Evolutionary conservation across 2,113 vertebrate species (phyloP).

Genomic region (Myiozetetes cayanensis): DNA sequence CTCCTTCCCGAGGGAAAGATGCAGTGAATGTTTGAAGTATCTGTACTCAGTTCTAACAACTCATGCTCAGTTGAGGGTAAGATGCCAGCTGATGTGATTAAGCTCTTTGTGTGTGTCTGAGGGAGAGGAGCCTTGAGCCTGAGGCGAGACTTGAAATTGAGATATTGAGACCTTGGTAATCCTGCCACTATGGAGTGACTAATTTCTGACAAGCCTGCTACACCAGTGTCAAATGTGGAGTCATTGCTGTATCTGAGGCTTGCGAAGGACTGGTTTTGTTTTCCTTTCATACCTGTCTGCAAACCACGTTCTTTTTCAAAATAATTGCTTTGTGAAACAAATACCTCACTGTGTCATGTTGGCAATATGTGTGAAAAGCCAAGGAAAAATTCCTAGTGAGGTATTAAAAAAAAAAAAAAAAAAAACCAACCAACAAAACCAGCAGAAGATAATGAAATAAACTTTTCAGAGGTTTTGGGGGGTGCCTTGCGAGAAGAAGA

Average conservation of each 20-base stretch:
- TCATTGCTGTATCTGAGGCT: neutral
- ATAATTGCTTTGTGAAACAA: neutral
- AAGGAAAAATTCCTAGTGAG: neutral
- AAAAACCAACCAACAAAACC: neutral
- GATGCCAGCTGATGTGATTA: neutral
- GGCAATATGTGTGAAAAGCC: neutral
- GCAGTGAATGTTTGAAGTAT: neutral
- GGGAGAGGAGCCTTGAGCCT: neutral
- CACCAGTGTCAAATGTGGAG: rapidly evolving
- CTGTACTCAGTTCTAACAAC: neutral
- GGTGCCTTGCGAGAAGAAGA: neutral
- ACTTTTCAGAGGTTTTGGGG: neutral
- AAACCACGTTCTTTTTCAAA: neutral
- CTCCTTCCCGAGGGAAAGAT: neutral
- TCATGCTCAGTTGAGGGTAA: neutral
- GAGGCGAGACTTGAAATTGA: neutral
- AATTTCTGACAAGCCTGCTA: neutral
- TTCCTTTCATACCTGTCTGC: neutral
- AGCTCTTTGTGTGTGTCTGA: neutral
- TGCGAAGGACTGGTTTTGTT: neutral
- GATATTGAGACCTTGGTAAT: neutral
- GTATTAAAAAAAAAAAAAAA: neutral
- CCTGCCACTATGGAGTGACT: neutral
- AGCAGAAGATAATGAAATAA: neutral
- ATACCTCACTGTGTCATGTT: neutral